Evolutionary conservation across 2,888 invertebrate species (phyloP).

Genomic region (Coenonympha glycerion): DNA sequence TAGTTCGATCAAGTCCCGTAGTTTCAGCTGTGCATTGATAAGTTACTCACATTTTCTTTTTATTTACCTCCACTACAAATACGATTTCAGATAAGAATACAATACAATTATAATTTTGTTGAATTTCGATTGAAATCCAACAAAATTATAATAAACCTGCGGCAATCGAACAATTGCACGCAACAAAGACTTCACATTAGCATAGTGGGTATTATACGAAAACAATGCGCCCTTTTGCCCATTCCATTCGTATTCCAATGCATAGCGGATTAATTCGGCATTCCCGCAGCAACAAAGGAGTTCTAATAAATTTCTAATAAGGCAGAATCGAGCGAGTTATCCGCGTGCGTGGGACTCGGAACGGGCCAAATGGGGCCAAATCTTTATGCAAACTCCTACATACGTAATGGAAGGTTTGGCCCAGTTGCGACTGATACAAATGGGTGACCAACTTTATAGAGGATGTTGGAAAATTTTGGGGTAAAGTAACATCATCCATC

Average conservation of each 20-base stretch:
- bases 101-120: background rate
- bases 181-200: background rate
- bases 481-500: too few species aligned
- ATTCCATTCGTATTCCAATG: constrained; percentile 2
- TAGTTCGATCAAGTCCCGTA: too few species aligned
- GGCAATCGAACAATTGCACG: background rate
- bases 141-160: background rate
- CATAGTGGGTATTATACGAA: background rate
- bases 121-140: constrained; percentile 2
- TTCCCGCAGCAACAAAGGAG: background rate
- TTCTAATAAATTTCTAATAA: constrained; percentile 5
- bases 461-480: too few species aligned
- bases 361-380: background rate
- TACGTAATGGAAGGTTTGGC: too few species aligned
- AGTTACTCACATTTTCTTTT: too few species aligned
- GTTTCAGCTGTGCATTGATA: too few species aligned
- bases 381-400: constrained; percentile 3
- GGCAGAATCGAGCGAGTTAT: constrained; percentile 2
- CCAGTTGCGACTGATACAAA: too few species aligned
- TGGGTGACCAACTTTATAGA: too few species aligned
- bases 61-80: too few species aligned
- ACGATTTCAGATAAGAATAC: too few species aligned
- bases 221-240: background rate
- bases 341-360: background rate
- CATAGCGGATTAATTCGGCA: constrained; percentile 5